Percentiles rank a stretch among this genome's conserved stretches.
Conservation (phyloP, 92 coral and sea anemone species). For the Porites divaricata region DNA sequence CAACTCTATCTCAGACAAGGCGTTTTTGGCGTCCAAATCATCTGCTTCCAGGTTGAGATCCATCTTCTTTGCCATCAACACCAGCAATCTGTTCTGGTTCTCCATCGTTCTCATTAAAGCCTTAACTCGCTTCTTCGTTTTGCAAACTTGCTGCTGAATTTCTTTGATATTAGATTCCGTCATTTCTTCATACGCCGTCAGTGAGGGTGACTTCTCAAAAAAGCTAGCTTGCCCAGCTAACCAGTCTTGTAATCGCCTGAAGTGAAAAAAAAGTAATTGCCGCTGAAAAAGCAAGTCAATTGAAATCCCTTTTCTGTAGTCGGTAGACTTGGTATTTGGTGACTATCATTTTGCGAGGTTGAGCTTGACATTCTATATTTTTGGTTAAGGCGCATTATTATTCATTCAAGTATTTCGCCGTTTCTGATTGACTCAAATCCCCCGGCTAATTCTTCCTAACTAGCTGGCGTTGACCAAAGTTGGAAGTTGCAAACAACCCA, state of each 20-base stretch:
- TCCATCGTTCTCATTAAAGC: constrained; percentile 60
- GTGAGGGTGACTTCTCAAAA: constrained; percentile 8
- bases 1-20: neutral
- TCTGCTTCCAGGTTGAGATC: constrained; percentile 38
- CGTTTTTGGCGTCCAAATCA: constrained; percentile 28
- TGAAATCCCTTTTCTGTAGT: no score
- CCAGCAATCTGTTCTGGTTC: constrained; percentile 65
- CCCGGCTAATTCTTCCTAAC: no score
- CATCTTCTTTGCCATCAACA: constrained; percentile 70
- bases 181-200: constrained; percentile 23
- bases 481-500: no score
- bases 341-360: no score
- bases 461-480: no score
- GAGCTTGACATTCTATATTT: no score
- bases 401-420: no score
- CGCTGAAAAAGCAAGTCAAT: neutral
- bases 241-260: constrained; percentile 36
- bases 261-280: neutral
- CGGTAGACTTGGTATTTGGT: no score
- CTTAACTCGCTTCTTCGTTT: constrained; percentile 83
- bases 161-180: constrained; percentile 33
- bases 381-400: no score
- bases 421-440: no score
- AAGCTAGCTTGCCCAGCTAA: constrained; percentile 18
- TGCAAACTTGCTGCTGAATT: constrained; percentile 60